Evolutionary conservation across 2,888 invertebrate genomes (phyloP).

Genomic region (Pseudococcus jackbeardsleyi): DNA sequence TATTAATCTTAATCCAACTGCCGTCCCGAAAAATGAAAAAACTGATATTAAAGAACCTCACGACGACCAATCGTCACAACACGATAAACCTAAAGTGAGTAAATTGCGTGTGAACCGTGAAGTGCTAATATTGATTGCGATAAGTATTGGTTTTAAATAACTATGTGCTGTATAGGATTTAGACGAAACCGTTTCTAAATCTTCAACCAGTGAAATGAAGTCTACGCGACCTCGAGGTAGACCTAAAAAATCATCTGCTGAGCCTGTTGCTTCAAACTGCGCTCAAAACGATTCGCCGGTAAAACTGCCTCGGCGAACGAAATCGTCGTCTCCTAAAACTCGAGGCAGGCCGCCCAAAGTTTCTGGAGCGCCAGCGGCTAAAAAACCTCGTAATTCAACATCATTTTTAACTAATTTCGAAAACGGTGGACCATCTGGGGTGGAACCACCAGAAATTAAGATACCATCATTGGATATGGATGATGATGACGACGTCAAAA

Average conservation of each 20-base stretch:
- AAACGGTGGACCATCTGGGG: not conserved
- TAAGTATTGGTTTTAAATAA: not conserved
- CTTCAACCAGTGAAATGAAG: not conserved
- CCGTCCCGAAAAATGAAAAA: slow-evolving; percentile 12
- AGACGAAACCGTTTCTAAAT: not conserved
- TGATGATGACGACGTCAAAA: not conserved
- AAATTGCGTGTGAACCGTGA: not conserved
- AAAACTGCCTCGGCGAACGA: not conserved
- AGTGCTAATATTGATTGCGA: not conserved
- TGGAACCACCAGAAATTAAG: not conserved
- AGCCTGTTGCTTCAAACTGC: not conserved
- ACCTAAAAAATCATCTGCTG: slow-evolving; percentile 22
- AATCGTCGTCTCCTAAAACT: not conserved
- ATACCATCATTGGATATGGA: not conserved
- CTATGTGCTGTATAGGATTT: not conserved
- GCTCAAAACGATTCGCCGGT: not conserved
- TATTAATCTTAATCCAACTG: slow-evolving; percentile 9
- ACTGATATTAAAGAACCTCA: slow-evolving; percentile 12
- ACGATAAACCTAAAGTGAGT: not conserved
- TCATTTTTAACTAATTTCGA: not conserved
- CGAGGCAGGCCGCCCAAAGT: slow-evolving; percentile 56
- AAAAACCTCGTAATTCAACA: slow-evolving; percentile 41
- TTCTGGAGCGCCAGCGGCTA: not conserved
- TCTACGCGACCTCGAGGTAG: slow-evolving; percentile 36
- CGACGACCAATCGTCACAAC: not conserved